Base-by-base conservation (phyloP, 2,797 vertebrate species). In the Varecia variegata region DNA sequence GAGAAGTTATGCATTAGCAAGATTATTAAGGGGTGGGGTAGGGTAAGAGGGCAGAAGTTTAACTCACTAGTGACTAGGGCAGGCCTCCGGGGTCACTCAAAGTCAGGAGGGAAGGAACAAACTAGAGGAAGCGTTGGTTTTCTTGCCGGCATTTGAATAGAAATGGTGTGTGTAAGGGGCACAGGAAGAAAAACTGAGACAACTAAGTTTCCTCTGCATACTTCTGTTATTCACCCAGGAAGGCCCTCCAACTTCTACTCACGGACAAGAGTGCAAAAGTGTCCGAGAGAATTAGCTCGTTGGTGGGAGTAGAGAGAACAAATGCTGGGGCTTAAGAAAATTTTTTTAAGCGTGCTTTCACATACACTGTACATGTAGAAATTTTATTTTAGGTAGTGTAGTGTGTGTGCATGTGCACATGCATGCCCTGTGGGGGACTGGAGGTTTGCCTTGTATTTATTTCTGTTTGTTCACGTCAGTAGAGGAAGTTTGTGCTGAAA, bases 1-100 rank as follows among this genome's bases (percentile, higher is more conserved):
- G 94, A 87, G 93, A 95, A 97, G 85, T 93, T 97, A 89, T 87
- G 71, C 60, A 87, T 96, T 94, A 94, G 87, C 81, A 88, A 94
- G 93, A 87, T 94, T 92, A 96, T 65, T 73, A 90, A 88, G 35
- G 67, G 80, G 58, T 82, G 40, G 54, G 65, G 93, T 60, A 83
- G 45, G 35, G 40, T 88, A 27, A 27, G 90, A 95, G 93, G 65
- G 86, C 70, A 74, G 70, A 94, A 45, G 35, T 65, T 76, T 90
- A 92, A 96, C 92, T 93, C 70, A 13, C 18, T 43, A 21, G 52
- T 18, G 76, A 83, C 77, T 58, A 47, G 40, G n/a, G 4, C 13
- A 38, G 60, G 45, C 2, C 23, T 60, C 65, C 4, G 4, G 50
- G 79, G 43, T 82, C 45, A 74, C 12, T 82, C 25, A 17, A n/a